phyloP scores from a whole-genome alignment of 2,888 invertebrate genomes.

The Pandemis cinnamomeana region DNA sequence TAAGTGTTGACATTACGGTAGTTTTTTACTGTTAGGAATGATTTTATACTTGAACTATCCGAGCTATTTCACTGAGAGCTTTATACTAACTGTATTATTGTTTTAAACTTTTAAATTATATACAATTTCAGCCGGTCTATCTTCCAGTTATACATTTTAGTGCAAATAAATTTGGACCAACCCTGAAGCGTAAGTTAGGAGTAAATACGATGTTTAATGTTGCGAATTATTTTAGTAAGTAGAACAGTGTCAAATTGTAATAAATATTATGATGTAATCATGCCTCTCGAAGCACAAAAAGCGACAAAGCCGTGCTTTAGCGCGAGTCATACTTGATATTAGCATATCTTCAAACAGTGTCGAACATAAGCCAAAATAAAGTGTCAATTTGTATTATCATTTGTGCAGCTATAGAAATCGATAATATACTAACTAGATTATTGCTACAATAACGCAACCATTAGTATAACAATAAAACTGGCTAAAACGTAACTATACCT shows the following conservation, averaged over 20 bases:
- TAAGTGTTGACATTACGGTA: conserved; percentile 34
- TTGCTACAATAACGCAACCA: neutral
- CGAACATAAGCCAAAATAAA: conserved; percentile 21
- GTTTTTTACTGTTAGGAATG: conserved; percentile 24
- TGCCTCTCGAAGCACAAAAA: neutral
- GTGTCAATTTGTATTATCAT: conserved; percentile 33
- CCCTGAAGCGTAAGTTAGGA: conserved; percentile 44
- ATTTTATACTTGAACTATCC: conserved; percentile 18
- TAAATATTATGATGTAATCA: neutral
- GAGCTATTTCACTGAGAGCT: conserved; percentile 17
- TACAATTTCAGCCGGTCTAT: conserved; percentile 20
- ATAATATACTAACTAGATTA: conserved; percentile 19
- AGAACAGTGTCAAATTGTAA: conserved; percentile 38
- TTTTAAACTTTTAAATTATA: conserved; percentile 9
- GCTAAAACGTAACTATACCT: conserved; percentile 28
- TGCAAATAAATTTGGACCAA: conserved; percentile 49
- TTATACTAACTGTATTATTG: conserved; percentile 33
- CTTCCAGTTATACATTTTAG: conserved; percentile 35
- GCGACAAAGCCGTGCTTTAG: conserved; percentile 24
- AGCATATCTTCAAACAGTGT: conserved; percentile 8
- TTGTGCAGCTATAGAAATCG: conserved; percentile 9
- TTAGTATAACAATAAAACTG: conserved; percentile 5
- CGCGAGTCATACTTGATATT: conserved; percentile 1
- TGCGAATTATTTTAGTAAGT: conserved; percentile 42
- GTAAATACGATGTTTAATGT: conserved; percentile 36